phyloP scores from a whole-genome alignment of 2,797 vertebrate species.

The Xyrichtys novacula region DNA sequence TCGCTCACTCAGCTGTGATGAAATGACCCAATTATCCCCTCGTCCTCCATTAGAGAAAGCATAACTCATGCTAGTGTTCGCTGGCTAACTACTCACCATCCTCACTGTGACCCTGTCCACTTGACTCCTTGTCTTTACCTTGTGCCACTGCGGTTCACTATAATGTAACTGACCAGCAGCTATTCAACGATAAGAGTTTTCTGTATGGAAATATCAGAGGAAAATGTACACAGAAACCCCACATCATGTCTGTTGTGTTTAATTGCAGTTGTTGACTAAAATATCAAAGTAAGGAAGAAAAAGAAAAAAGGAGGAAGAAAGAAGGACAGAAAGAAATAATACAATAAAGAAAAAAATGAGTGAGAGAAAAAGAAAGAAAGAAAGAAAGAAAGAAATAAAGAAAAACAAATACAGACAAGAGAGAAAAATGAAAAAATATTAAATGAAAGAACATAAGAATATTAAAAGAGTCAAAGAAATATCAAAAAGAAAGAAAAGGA shows the following conservation, averaged over 20 bases:
- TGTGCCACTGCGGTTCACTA: background rate
- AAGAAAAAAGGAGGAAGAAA: no score
- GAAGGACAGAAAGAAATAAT: no score
- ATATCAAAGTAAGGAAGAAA: no score
- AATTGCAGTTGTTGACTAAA: no score
- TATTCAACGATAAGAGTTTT: background rate
- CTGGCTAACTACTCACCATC: constrained; percentile 14
- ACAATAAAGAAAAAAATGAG: no score
- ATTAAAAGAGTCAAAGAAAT: background rate
- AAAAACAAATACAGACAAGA: no score
- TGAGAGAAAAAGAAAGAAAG: no score
- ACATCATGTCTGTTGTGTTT: no score
- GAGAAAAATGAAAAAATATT: no score
- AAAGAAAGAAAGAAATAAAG: no score
- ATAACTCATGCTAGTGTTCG: constrained; percentile 19
- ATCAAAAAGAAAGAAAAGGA: background rate
- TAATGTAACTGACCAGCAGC: background rate
- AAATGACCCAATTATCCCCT: constrained; percentile 50
- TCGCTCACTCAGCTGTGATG: constrained; percentile 39
- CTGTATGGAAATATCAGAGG: background rate
- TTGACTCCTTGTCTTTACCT: constrained; percentile 15
- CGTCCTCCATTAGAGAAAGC: constrained; percentile 41
- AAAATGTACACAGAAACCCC: background rate
- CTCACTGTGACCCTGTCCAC: constrained; percentile 10
- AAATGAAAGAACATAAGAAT: background rate